phyloP scores from a whole-genome alignment of 1,140 invertebrate genomes.

The Nephila pilipes region DNA sequence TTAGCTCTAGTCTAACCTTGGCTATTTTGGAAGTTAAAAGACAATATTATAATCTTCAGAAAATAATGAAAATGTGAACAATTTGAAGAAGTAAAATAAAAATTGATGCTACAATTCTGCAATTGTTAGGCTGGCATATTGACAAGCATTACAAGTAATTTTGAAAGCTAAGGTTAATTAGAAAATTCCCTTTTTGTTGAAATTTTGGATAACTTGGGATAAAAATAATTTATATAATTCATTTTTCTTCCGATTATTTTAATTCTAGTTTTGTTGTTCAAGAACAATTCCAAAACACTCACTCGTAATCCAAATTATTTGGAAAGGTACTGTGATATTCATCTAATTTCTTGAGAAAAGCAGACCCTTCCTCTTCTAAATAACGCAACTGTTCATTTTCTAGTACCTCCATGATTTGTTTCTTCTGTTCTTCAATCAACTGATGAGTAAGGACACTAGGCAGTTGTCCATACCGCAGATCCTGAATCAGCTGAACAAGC shows the following conservation, averaged over 20 bases:
- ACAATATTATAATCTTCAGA: no score
- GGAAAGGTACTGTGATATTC: conserved; percentile 73
- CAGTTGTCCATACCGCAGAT: conserved; percentile 78
- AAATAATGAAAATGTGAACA: no score
- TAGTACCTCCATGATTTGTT: conserved; percentile 79
- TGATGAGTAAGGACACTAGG: conserved; percentile 77
- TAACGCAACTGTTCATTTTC: conserved; percentile 79
- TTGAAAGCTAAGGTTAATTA: background rate
- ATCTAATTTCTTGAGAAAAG: conserved; percentile 79
- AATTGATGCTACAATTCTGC: no score
- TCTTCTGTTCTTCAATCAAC: conserved; percentile 80
- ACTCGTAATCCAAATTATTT: conserved; percentile 80
- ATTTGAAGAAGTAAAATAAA: no score
- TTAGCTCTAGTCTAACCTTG: no score
- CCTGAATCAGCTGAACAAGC: conserved; percentile 80
- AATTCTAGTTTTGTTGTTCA: background rate
- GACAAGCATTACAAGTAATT: no score
- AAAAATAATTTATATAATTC: no score
- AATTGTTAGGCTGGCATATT: no score
- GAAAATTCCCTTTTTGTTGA: background rate
- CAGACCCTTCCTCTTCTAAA: conserved; percentile 80
- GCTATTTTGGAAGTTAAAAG: no score
- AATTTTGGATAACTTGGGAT: no score
- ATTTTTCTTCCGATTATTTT: no score
- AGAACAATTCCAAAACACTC: background rate